phyloP scores from a whole-genome alignment of 1,140 invertebrate genomes.

The Zelostemma sp. region DNA sequence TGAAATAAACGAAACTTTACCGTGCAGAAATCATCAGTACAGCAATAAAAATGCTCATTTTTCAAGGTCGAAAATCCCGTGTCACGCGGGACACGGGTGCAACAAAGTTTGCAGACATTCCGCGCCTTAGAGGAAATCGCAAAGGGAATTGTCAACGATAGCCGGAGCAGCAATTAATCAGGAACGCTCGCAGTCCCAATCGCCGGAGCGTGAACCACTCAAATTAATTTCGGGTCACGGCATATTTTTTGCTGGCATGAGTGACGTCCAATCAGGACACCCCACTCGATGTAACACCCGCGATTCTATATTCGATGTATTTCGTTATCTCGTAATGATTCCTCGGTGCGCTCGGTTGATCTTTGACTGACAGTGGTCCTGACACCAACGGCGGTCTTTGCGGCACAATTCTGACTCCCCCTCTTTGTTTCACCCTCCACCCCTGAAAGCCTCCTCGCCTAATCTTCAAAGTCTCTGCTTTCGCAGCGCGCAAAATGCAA shows the following conservation, averaged over 20 bases:
- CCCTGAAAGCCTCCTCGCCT: not conserved
- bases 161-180: slow-evolving; percentile 56
- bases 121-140: slow-evolving; percentile 14
- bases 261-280: slow-evolving; percentile 63
- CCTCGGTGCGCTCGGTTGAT: slow-evolving; percentile 63
- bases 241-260: slow-evolving; percentile 63
- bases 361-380: slow-evolving; percentile 62
- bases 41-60: no score
- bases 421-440: slow-evolving; percentile 8
- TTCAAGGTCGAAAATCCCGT: slow-evolving; percentile 17
- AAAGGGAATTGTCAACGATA: not conserved
- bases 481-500: slow-evolving; percentile 38
- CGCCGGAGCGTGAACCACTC: slow-evolving; percentile 62
- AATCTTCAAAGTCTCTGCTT: slow-evolving; percentile 7
- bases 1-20: no score
- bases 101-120: slow-evolving; percentile 20
- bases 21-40: no score
- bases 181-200: slow-evolving; percentile 34
- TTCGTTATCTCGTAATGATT: slow-evolving; percentile 62
- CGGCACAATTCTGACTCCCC: slow-evolving; percentile 8
- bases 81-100: slow-evolving; percentile 12
- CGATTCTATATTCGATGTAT: slow-evolving; percentile 60
- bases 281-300: slow-evolving; percentile 37
- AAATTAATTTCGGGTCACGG: slow-evolving; percentile 69
- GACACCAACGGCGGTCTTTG: slow-evolving; percentile 47